These are phyloP conservation scores for Zophobas atratus DNA, from an alignment of 1,140 invertebrate genomes.

Conservation along the genomic window DNA sequence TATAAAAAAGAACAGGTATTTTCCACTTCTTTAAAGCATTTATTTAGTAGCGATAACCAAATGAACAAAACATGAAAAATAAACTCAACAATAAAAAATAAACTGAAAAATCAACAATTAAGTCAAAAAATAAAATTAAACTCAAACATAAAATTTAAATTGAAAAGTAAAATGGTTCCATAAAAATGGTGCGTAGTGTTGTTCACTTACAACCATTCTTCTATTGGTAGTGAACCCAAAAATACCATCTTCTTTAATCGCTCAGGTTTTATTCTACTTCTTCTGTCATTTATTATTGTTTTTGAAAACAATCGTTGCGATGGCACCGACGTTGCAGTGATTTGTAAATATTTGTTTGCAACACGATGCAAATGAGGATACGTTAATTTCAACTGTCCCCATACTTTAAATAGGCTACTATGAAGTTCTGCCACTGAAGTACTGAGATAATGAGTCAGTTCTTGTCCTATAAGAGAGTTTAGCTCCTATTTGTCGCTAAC, in stretches of 20 bases:
- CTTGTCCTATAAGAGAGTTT: not conserved
- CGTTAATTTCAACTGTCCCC: not conserved
- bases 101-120: no score
- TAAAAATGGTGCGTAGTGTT: no score
- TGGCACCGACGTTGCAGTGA: not conserved
- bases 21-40: no score
- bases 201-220: not conserved
- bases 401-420: not conserved
- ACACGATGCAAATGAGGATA: not conserved
- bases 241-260: not conserved
- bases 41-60: no score
- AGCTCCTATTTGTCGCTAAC: not conserved
- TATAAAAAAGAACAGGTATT: no score
- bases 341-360: not conserved
- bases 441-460: not conserved
- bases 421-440: not conserved
- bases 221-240: not conserved
- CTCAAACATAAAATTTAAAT: no score
- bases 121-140: no score
- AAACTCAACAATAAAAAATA: no score
- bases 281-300: not conserved
- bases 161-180: no score
- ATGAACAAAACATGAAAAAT: no score
- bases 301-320: slow-evolving; percentile 9
- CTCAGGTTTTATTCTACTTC: not conserved